Evolutionary conservation across 2,888 invertebrate genomes (phyloP), one percentile per base, ranked within the genome.

Genomic region (Pristionchus fissidentatus): DNA sequence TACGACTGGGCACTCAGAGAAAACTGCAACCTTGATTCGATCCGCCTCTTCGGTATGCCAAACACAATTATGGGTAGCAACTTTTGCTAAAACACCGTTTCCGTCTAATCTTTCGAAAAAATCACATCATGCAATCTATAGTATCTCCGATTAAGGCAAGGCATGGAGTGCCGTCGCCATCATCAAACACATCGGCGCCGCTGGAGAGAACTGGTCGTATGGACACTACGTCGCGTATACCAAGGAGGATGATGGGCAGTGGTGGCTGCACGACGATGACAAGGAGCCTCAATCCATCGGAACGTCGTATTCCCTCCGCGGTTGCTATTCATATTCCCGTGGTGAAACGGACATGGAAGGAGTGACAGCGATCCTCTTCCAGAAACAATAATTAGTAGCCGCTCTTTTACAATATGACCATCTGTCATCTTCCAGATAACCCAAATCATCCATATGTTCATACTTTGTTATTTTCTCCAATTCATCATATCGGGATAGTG

Each of bases 261-360:
- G 70, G 70, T 70, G 38, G 7, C 22, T 38, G 32, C 38, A 66
- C n/a, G 70, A 70, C 15, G 70, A 70, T 32, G 70, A 41, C n/a
- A 13, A n/a, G 0, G n/a, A 10, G 0, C 70, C 70, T 41, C 19
- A 4, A 3, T 41, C 41, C 15, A 41, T 70, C 41, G 70, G 70
- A 26, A 41, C 1, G 4, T 0, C 38, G 19, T 70, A 38, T 41
- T 41, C 41, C 10, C 3, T 66, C 22, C 13, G 62, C 10, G 22
- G 62, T 38, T 8, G 62, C 1, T 13, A 66, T 66, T 38, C 29
- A 38, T 66, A n/a, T 3, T n/a, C 41, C 10, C n/a, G 7, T n/a
- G 70, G 70, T 0, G 26, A 22, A 0, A 70, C 70, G 1, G 41
- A 70, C 26, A 70, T 70, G 70, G 8, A n/a, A 13, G 70, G 70